A percentile compares a stretch with the other conserved stretches of the same genome.
Evolutionary conservation across 2,113 vertebrate species (phyloP).

Genomic region (Meles meles): DNA sequence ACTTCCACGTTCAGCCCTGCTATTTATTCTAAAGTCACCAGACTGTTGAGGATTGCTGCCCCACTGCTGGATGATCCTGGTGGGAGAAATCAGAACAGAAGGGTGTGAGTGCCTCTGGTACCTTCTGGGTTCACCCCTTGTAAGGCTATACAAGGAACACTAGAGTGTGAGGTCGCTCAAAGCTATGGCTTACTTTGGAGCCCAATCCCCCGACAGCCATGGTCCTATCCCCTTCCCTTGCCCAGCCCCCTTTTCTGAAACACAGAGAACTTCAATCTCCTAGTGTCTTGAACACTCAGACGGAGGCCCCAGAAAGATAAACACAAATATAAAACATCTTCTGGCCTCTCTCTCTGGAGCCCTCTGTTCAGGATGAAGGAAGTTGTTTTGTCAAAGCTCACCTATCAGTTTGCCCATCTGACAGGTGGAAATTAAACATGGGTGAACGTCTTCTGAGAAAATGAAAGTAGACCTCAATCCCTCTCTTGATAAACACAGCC

Average conservation of each 20-base stretch:
- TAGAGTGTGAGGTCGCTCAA: background rate
- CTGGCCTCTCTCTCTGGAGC: background rate
- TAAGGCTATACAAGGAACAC: background rate
- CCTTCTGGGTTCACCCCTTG: background rate
- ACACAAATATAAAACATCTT: background rate
- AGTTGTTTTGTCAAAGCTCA: background rate
- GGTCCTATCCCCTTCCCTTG: background rate
- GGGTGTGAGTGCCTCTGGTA: background rate
- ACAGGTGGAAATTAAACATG: background rate
- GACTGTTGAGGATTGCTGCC: constrained; percentile 45
- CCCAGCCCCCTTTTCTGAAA: background rate
- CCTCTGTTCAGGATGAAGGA: background rate
- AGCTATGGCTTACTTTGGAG: background rate
- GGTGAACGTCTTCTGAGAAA: background rate
- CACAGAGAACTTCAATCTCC: background rate
- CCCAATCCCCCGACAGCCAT: background rate
- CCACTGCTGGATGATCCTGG: background rate
- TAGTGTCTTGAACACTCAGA: background rate
- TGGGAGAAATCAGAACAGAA: background rate
- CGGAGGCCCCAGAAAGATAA: background rate
- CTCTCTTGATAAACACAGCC: background rate
- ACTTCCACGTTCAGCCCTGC: constrained; percentile 62
- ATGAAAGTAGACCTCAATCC: background rate
- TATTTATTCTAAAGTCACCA: constrained; percentile 61
- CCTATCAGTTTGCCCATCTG: background rate